A percentile compares a stretch with the other conserved stretches of the same genome.
Conservation (phyloP, 1,140 invertebrate species). For the Alviniconcha marisindica region DNA sequence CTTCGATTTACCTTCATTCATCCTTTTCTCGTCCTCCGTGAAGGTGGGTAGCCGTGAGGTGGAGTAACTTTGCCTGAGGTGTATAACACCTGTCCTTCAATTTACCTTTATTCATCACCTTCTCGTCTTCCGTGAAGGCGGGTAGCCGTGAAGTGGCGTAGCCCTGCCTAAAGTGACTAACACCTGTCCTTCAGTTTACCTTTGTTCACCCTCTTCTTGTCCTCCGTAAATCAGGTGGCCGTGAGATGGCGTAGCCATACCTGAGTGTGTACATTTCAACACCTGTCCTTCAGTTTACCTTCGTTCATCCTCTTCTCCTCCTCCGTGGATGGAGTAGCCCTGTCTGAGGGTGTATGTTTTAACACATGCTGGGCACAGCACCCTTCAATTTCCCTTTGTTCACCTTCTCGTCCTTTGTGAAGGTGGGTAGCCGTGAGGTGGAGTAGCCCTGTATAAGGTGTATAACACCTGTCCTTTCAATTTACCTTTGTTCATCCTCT, state of each 20-base stretch:
- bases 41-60: background rate
- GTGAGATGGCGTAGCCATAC: slow-evolving; percentile 51
- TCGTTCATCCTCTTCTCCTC: slow-evolving; percentile 60
- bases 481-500: background rate
- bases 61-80: slow-evolving; percentile 48
- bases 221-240: slow-evolving; percentile 67
- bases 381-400: background rate
- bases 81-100: too few relatives aligned
- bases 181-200: too few relatives aligned
- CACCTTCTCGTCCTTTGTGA: slow-evolving; percentile 42
- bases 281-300: too few relatives aligned
- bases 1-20: background rate
- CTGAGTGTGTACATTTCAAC: too few relatives aligned
- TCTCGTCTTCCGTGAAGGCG: slow-evolving; percentile 66
- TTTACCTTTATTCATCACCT: too few relatives aligned
- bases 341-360: too few relatives aligned
- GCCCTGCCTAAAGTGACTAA: slow-evolving; percentile 50
- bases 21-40: too few relatives aligned
- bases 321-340: slow-evolving; percentile 55
- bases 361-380: too few relatives aligned
- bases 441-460: too few relatives aligned
- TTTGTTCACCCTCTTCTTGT: slow-evolving; percentile 60
- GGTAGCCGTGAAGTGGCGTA: slow-evolving; percentile 60
- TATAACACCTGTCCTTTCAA: too few relatives aligned
- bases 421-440: too few relatives aligned